phyloP scores from a whole-genome alignment of 2,888 invertebrate species.

The Drosophila helvetica region DNA sequence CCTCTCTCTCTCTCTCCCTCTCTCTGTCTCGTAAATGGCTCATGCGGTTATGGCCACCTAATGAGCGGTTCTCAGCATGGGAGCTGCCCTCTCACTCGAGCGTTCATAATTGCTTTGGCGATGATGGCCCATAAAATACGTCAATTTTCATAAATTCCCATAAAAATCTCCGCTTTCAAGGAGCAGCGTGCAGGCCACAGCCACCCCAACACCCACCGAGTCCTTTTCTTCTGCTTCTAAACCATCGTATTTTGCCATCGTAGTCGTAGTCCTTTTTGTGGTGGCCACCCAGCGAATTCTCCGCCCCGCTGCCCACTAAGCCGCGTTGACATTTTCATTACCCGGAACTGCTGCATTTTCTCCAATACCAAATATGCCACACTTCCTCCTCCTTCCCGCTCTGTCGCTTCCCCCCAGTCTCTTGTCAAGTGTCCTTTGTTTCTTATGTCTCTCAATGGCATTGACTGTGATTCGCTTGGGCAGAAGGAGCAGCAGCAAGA shows the following conservation, averaged over 20 bases:
- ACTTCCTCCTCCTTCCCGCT: not conserved
- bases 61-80: constrained; percentile 15
- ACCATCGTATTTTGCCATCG: not conserved
- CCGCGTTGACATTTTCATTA: constrained; percentile 72
- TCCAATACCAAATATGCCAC: constrained; percentile 43
- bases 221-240: not conserved
- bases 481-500: constrained; percentile 19
- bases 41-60: not conserved
- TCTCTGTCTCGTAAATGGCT: not conserved
- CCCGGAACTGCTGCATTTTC: constrained; percentile 47
- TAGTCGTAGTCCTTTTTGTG: not conserved
- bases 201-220: not conserved
- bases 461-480: constrained; percentile 46
- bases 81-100: constrained; percentile 23
- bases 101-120: constrained; percentile 59
- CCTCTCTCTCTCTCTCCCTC: too few species aligned
- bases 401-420: not conserved
- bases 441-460: constrained; percentile 29
- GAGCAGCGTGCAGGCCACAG: constrained; percentile 1
- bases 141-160: constrained; percentile 72
- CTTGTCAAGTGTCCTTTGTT: constrained; percentile 56
- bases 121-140: constrained; percentile 63
- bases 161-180: constrained; percentile 41
- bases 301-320: constrained; percentile 41
- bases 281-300: not conserved